These are phyloP conservation scores for Metacarcinus magister DNA, from an alignment of 2,888 invertebrate species.

Conservation along the genomic window DNA sequence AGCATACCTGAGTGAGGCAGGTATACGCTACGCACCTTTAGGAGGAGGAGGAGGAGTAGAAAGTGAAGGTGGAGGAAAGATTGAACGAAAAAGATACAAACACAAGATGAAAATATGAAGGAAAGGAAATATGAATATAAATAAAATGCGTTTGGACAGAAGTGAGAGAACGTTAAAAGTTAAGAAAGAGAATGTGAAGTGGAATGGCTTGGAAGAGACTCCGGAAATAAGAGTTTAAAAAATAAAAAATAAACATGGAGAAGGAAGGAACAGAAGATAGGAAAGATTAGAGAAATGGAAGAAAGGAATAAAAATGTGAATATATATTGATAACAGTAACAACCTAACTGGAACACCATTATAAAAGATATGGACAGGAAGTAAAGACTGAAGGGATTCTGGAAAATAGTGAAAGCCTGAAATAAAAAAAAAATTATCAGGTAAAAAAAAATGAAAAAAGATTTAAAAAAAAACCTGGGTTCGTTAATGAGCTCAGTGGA, in stretches of 20 bases:
- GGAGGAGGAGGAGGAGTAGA: neutral
- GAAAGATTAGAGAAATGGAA: neutral
- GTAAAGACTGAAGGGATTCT: neutral
- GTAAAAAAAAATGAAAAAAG: neutral
- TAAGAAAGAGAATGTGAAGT: conserved; percentile 20
- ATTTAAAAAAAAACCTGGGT: neutral
- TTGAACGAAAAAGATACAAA: neutral
- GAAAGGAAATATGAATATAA: neutral
- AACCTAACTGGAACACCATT: neutral
- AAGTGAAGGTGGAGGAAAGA: too few relatives aligned
- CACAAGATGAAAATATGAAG: neutral
- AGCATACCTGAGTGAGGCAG: neutral
- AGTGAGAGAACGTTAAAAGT: conserved; percentile 1
- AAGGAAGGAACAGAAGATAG: neutral
- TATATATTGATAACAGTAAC: neutral
- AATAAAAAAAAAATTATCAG: neutral
- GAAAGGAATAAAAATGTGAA: neutral
- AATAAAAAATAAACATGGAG: neutral
- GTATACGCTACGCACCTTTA: neutral
- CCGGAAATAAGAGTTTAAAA: neutral
- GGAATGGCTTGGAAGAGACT: neutral
- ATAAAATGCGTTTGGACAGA: neutral
- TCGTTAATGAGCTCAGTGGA: neutral
- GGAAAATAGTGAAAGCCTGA: neutral
- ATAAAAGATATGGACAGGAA: neutral